Evolutionary conservation across 2,113 vertebrate genomes (phyloP), one percentile per base, ranked within the genome.

Genomic region (Taurulus bubalis): DNA sequence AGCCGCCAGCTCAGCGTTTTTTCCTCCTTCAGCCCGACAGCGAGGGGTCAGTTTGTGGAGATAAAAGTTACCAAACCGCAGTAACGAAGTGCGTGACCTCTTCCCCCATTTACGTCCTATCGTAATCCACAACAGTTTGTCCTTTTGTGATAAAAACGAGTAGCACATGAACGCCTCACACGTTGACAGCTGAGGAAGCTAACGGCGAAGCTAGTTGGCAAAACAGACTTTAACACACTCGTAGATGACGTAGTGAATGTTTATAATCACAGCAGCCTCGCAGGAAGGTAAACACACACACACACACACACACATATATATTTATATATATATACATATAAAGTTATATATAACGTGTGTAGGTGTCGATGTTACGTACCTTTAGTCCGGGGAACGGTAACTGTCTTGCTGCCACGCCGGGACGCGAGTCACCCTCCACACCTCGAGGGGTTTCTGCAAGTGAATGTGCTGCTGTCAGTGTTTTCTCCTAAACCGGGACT

Each of bases 361-460:
- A 18, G 38, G 20, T 14, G 45, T 18, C 26, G 32, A n/a, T 11
- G 64, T 7, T 9, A 26, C 71, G 1, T 70, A 90, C 88, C 88
- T 75, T 51, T 24, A 42, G 69, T 45, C 68, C 26, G 59, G 75
- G 64, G 42, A 12, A 64, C 75, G 8, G 79, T 20, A n/a, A 32
- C 81, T 16, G 70, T 32, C 49, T 15, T 63, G 34, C 30, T 28
- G 75, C 59, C 74, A 71, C 87, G 53, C 67, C 14, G 38, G 14
- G 36, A 4, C 69, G 16, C 71, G 60, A 63, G 72, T 47, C 71
- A 30, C n/a, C 28, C 62, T 67, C 59, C 38, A 12, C 68, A 5
- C 8, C n/a, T 3, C 18, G 18, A 32, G 16, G 0, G 56, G 67
- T 82, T 77, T 12, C 58, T 12, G 1, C 26, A 3, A 0, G 8